These are phyloP conservation scores for Lacerta agilis DNA, from an alignment of 2,797 vertebrate genomes.

Conservation along the genomic window DNA sequence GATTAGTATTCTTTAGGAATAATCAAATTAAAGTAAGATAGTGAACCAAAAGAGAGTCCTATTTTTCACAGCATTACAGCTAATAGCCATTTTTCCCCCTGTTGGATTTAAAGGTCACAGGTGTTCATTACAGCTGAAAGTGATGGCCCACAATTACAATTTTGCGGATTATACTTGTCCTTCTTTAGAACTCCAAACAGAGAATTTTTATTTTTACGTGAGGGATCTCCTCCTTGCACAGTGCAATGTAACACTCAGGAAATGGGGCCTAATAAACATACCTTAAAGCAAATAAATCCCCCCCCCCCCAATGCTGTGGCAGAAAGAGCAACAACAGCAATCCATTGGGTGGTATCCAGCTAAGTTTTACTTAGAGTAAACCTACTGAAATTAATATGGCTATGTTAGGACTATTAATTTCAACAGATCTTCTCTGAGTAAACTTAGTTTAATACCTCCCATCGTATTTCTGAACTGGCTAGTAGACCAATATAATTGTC, in stretches of 20 bases:
- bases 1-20: conserved; percentile 42
- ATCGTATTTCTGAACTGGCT: conserved; percentile 30
- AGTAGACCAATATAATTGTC: not conserved
- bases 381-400: too few species aligned
- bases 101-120: conserved; percentile 52
- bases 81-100: conserved; percentile 47
- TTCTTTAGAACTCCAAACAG: conserved; percentile 61
- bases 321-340: not conserved
- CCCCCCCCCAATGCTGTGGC: conserved; percentile 17
- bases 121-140: conserved; percentile 55
- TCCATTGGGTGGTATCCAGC: too few species aligned
- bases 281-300: conserved; percentile 52
- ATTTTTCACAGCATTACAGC: conserved; percentile 49
- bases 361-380: too few species aligned
- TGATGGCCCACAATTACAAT: conserved; percentile 64
- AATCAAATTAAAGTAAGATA: conserved; percentile 52
- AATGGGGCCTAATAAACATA: conserved; percentile 45
- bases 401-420: too few species aligned
- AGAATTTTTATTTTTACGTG: conserved; percentile 64
- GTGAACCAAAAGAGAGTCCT: not conserved
- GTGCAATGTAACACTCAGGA: conserved; percentile 50
- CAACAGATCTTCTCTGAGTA: too few species aligned
- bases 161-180: conserved; percentile 47
- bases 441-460: not conserved
- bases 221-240: conserved; percentile 51